Conservation (phyloP, 2,888 invertebrate species). For the Ceramica pisi region DNA sequence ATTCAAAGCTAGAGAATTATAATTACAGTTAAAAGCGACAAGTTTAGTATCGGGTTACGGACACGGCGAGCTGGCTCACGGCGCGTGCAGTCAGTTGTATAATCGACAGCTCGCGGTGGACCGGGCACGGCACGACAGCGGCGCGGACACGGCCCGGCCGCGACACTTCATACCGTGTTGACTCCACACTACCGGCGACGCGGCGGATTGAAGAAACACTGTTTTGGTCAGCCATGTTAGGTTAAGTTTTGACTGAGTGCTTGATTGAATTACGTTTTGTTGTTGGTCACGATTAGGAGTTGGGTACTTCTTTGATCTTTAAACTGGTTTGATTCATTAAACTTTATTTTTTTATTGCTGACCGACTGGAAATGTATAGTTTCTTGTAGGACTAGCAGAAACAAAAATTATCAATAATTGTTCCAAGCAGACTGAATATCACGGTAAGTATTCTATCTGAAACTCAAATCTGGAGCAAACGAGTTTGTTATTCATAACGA, state of each 20-base stretch:
- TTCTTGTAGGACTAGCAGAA: background rate
- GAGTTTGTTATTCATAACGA: constrained; percentile 59
- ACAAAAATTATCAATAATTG: background rate
- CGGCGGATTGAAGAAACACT: constrained; percentile 37
- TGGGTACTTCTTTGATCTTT: constrained; percentile 3
- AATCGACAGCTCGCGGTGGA: constrained; percentile 83
- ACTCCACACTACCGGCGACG: constrained; percentile 49
- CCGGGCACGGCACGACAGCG: constrained; percentile 75
- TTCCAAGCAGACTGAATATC: background rate
- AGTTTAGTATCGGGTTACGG: constrained; percentile 82
- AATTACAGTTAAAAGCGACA: constrained; percentile 75
- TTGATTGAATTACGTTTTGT: constrained; percentile 54
- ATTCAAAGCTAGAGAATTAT: constrained; percentile 58
- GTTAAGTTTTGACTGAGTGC: constrained; percentile 53
- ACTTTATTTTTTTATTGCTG: background rate
- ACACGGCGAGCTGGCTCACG: constrained; percentile 80
- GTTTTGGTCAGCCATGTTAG: constrained; percentile 52
- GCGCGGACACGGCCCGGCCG: constrained; percentile 59
- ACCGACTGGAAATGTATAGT: background rate
- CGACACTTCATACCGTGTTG: constrained; percentile 63
- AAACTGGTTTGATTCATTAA: constrained; percentile 13
- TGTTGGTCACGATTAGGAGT: constrained; percentile 22
- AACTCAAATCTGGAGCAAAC: constrained; percentile 21
- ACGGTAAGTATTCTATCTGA: background rate
- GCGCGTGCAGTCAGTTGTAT: constrained; percentile 82